Base-by-base conservation (phyloP, 2,797 vertebrate genomes). In the Ficedula albicollis region DNA sequence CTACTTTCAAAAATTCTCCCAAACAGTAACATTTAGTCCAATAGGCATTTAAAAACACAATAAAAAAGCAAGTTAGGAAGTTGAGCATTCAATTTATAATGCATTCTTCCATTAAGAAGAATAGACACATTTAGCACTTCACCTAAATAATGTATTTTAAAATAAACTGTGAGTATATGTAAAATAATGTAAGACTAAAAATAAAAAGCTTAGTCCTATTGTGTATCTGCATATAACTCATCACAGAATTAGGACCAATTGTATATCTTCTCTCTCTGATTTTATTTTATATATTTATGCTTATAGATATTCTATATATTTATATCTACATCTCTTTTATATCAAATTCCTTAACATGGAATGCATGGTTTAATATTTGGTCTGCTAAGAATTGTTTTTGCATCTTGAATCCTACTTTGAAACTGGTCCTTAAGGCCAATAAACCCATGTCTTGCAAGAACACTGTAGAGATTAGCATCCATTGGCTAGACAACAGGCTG, bases 231-330 rank as follows among this genome's bases (percentile, higher is more conserved):
- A 34, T 30, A 78, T 0, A 13, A 43, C 3, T 67, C 7, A 22
- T 55, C 17, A 56, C 9, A 83, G 36, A 54, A 58, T 41, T 60
- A 44, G 2, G 10, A 29, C 11, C 15, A 78, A 86, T n/a, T 46
- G 0, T 32, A 1, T 46, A n/a, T 23, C 8, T 62, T 68, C 16
- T 10, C 5, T 69, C 6, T 4, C 1, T 34, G 38, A 27, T n/a
- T 38, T 39, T 32, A 7, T 60, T 83, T 43, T 67, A 17, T 27
- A 5, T 8, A 21, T 55, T 44, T 52, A 44, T 46, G 8, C 13
- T 25, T 25, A 25, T 15, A 48, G 48, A 48, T 48, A 48, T 48
- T 48, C 6, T 48, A 48, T 48, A 6, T 34, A 7, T 46, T 4
- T 29, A 25, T 51, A 9, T 25, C 8, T 52, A 4, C 19, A 11